Conservation (phyloP, 2,888 invertebrate species). For the Agrochola circellaris region DNA sequence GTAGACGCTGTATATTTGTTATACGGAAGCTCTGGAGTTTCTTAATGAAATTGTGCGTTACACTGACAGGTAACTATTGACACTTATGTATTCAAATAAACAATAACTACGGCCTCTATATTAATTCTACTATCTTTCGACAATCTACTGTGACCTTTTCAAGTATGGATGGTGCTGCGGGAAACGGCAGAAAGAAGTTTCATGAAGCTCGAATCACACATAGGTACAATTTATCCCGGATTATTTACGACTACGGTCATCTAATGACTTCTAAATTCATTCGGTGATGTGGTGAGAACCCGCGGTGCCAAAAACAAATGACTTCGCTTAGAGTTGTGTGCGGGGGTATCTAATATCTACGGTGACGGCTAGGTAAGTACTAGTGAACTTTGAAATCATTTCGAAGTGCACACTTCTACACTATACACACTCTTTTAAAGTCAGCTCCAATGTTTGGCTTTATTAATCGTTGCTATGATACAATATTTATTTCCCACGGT, state of each 20-base stretch:
- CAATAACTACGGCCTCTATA: background rate
- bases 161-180: background rate
- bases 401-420: slow-evolving; percentile 21
- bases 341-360: background rate
- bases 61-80: background rate
- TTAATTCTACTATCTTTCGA: background rate
- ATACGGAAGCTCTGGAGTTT: slow-evolving; percentile 14
- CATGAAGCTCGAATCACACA: background rate
- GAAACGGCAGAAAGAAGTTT: background rate
- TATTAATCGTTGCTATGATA: slow-evolving; percentile 37
- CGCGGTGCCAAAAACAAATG: slow-evolving; percentile 4
- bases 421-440: slow-evolving; percentile 11
- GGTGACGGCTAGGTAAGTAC: background rate
- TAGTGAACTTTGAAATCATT: background rate
- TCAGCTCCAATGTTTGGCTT: slow-evolving; percentile 36
- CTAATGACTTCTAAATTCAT: background rate
- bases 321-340: background rate
- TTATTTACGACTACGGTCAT: background rate
- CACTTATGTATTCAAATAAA: background rate
- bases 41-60: slow-evolving; percentile 5
- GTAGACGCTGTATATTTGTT: background rate
- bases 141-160: background rate
- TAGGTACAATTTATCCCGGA: background rate
- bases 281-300: background rate
- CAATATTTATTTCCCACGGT: slow-evolving; percentile 24